A percentile compares a stretch with the other conserved stretches of the same genome.
phyloP scores from a whole-genome alignment of 2,888 invertebrate species.

The Mythimna ferrago region DNA sequence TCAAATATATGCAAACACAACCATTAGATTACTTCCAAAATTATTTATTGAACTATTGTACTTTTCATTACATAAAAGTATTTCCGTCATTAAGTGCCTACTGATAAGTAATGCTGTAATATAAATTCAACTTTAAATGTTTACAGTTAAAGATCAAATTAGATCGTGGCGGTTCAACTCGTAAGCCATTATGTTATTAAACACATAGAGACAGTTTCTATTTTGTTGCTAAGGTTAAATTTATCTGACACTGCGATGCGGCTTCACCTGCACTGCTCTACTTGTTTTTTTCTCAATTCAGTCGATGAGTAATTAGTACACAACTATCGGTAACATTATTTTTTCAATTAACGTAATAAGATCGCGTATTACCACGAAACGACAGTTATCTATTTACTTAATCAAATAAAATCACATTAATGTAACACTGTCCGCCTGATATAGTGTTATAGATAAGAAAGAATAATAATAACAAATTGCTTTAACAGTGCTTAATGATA shows the following conservation, averaged over 20 bases:
- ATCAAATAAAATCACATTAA: conserved; percentile 44
- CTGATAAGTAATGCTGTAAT: conserved; percentile 3
- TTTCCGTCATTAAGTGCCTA: conserved; percentile 14
- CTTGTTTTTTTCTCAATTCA: neutral
- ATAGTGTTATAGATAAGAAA: conserved; percentile 11
- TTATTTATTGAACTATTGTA: conserved; percentile 11
- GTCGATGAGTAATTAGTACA: neutral
- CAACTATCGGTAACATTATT: neutral
- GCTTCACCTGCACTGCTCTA: conserved; percentile 6
- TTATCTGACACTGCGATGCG: conserved; percentile 23
- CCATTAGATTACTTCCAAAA: conserved; percentile 4
- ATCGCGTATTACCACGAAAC: conserved; percentile 7
- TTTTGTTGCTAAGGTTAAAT: conserved; percentile 50
- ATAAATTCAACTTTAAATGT: conserved; percentile 11
- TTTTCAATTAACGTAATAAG: conserved; percentile 13
- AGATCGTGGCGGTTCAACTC: conserved; percentile 1
- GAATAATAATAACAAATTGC: conserved; percentile 8
- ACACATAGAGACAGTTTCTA: conserved; percentile 37
- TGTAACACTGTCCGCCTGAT: conserved; percentile 12
- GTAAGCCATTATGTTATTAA: conserved; percentile 34
- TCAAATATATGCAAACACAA: conserved; percentile 9
- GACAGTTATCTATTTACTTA: conserved; percentile 4
- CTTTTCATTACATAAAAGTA: conserved; percentile 22
- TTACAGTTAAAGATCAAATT: conserved; percentile 29
- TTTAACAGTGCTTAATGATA: neutral